Conservation (phyloP, 1,140 invertebrate species). For the Macrocentrus cingulum region DNA sequence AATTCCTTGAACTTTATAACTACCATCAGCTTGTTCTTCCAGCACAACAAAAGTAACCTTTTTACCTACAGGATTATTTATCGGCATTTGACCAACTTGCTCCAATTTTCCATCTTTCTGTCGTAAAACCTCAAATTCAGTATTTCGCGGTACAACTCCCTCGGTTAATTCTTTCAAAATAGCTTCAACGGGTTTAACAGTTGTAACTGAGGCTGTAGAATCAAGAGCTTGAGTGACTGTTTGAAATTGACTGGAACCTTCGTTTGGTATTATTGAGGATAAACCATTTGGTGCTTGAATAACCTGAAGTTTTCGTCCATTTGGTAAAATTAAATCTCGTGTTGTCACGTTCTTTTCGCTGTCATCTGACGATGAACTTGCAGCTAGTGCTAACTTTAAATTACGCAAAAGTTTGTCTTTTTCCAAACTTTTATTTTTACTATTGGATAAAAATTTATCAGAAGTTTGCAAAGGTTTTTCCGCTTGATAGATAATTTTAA, state of each 20-base stretch:
- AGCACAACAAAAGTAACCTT: slow-evolving; percentile 83
- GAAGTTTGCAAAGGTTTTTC: slow-evolving; percentile 37
- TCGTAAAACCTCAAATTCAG: slow-evolving; percentile 75
- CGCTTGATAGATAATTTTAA: slow-evolving; percentile 52
- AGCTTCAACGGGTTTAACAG: slow-evolving; percentile 59
- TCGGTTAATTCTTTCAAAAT: slow-evolving; percentile 75
- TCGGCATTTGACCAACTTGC: slow-evolving; percentile 66
- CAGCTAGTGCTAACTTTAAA: slow-evolving; percentile 69
- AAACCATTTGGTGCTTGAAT: slow-evolving; percentile 56
- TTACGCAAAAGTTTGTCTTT: slow-evolving; percentile 69
- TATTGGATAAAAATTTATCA: slow-evolving; percentile 4
- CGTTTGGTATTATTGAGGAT: slow-evolving; percentile 34
- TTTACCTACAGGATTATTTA: slow-evolving; percentile 68
- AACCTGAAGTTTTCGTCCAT: slow-evolving; percentile 73
- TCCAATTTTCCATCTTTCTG: slow-evolving; percentile 73
- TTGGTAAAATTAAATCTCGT: slow-evolving; percentile 70
- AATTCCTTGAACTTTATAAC: slow-evolving; percentile 78
- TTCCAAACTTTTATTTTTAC: slow-evolving; percentile 36
- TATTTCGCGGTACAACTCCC: slow-evolving; percentile 73
- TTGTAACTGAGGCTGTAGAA: slow-evolving; percentile 49
- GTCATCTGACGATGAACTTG: slow-evolving; percentile 66
- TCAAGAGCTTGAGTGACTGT: slow-evolving; percentile 30
- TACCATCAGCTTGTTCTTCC: slow-evolving; percentile 81
- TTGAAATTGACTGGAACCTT: slow-evolving; percentile 28
- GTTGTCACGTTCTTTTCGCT: slow-evolving; percentile 69